Evolutionary conservation across 1,140 invertebrate species (phyloP).

Genomic region (Babylonia areolata): DNA sequence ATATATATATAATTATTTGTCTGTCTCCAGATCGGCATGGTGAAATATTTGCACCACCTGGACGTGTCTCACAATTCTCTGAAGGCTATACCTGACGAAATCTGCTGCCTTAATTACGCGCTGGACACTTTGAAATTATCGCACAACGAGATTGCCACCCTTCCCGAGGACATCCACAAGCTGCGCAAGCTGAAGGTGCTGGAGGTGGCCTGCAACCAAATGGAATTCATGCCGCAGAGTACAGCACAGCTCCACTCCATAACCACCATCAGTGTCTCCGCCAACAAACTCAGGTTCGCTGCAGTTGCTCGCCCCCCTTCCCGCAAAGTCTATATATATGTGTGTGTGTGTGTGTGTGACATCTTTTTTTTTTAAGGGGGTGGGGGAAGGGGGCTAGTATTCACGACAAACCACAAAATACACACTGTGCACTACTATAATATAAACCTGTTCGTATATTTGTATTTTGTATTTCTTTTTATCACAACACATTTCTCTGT

Average conservation of each 20-base stretch:
- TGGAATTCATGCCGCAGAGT: slow-evolving; percentile 65
- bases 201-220: slow-evolving; percentile 65
- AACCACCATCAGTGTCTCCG: slow-evolving; percentile 55
- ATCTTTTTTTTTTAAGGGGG: too few relatives aligned
- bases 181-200: slow-evolving; percentile 65
- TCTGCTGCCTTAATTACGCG: slow-evolving; percentile 67
- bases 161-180: slow-evolving; percentile 66
- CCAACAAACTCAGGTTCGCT: slow-evolving; percentile 63
- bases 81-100: slow-evolving; percentile 67
- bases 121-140: slow-evolving; percentile 62
- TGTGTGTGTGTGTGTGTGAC: too few relatives aligned
- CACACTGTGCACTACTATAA: too few relatives aligned
- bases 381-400: too few relatives aligned
- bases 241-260: slow-evolving; percentile 57
- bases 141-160: slow-evolving; percentile 64
- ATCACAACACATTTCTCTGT: too few relatives aligned
- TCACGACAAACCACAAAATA: too few relatives aligned
- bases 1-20: too few relatives aligned
- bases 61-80: slow-evolving; percentile 67
- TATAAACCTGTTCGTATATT: too few relatives aligned
- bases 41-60: slow-evolving; percentile 65
- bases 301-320: too few relatives aligned
- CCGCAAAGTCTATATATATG: too few relatives aligned
- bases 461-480: too few relatives aligned
- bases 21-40: slow-evolving; percentile 46